Conservation (phyloP, 2,888 invertebrate genomes). For the Nipponacmea schrenckii region DNA sequence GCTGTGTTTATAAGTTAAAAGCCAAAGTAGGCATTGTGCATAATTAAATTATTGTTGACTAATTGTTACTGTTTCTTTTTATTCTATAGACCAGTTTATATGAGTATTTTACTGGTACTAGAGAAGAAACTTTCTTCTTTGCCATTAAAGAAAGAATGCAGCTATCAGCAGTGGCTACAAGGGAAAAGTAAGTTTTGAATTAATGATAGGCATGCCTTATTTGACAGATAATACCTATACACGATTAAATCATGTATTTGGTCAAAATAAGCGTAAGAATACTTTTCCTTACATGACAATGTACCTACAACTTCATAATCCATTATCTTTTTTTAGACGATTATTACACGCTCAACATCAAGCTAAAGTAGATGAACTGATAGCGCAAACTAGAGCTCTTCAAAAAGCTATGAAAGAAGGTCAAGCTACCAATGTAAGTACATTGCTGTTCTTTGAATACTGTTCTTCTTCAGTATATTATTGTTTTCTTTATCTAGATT, state of each 20-base stretch:
- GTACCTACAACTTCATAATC: too few species aligned
- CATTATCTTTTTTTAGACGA: constrained; percentile 46
- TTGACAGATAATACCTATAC: too few species aligned
- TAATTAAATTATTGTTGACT: too few species aligned
- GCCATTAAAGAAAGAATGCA: constrained; percentile 61
- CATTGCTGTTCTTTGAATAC: constrained; percentile 25
- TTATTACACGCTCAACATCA: constrained; percentile 64
- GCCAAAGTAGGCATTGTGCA: too few species aligned
- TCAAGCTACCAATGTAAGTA: constrained; percentile 42
- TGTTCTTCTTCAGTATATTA: background rate
- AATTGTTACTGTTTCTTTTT: constrained; percentile 3
- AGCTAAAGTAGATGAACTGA: constrained; percentile 60
- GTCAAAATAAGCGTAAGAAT: too few species aligned
- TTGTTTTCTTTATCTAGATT: background rate
- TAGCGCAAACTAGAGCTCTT: constrained; percentile 59
- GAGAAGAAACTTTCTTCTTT: constrained; percentile 67
- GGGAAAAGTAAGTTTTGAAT: constrained; percentile 55
- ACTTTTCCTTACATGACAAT: too few species aligned
- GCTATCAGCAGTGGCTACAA: constrained; percentile 61
- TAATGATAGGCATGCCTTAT: background rate
- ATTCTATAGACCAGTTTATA: constrained; percentile 48
- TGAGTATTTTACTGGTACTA: constrained; percentile 60
- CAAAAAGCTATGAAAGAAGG: constrained; percentile 59
- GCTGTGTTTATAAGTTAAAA: too few species aligned
- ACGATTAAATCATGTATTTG: too few species aligned